Evolutionary conservation across 2,888 invertebrate genomes (phyloP), one percentile per base, ranked within the genome.

Genomic region (Pterobdella sp.): DNA sequence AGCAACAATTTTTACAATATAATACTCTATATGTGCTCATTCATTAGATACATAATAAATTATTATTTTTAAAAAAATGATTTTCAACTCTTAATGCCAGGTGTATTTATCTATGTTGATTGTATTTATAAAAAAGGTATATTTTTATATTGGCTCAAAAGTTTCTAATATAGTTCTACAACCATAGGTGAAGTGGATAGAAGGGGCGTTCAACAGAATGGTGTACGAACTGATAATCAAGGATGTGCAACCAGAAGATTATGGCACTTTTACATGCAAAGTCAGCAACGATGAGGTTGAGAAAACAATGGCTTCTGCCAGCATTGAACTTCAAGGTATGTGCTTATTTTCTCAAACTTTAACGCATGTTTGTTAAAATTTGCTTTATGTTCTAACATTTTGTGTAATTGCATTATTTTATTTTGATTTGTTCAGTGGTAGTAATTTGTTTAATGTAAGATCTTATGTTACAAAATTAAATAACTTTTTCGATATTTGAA

Each of bases 171-270:
- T 36, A 10, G 37, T 29, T 31, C 34, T 34, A 36, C 18, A 42
- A 18, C 18, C 7, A 18, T 42, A 42, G 42, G 73, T 78, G 0
- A 64, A 74, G 31, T 56, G 70, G 36, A 52, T 77, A 14, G 34
- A 73, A 37, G 77, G 78, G 7, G 77, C 78, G 14, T 78, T 78
- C 56, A 75, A 74, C 70, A 72, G 74, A 34, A 60, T 78, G 69
- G 72, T 74, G 29, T 78, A 77, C 70, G 78, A 78, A 68, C 68
- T 78, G 42, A 75, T 77, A 14, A 76, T 78, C 14, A 63, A 73
- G n/a, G 66, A 69, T 32, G 78, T 78, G 26, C 1, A 37, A 36
- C 67, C 72, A 26, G 73, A 75, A 42, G 78, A 78, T 63, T 78
- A 74, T 52, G 78, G 78, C 14, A 56, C n/a, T 3, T 78, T 73